Conservation (phyloP, 2,113 vertebrate genomes). For the Rhynchomys soricoides region DNA sequence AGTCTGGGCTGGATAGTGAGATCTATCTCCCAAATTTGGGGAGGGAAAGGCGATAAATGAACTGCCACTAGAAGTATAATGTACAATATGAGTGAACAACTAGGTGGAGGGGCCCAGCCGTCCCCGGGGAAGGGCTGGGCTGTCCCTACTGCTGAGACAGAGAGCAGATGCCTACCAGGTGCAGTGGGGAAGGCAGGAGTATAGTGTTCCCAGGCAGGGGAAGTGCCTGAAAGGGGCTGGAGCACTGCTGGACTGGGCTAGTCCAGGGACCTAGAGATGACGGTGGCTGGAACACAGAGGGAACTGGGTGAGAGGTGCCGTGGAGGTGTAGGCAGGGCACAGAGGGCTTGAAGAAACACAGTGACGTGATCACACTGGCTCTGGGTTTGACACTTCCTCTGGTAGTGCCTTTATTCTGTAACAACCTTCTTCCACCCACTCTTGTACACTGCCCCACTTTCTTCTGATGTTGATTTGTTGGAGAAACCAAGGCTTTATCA, state of each 20-base stretch:
- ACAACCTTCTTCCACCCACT: background rate
- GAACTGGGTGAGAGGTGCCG: background rate
- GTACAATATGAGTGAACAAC: background rate
- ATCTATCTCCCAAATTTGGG: background rate
- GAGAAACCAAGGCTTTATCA: conserved; percentile 26
- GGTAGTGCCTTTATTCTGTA: background rate
- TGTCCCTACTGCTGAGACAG: background rate
- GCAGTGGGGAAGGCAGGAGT: background rate
- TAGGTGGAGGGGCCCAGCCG: background rate
- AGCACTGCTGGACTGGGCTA: background rate
- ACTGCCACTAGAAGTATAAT: background rate
- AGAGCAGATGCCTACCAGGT: background rate
- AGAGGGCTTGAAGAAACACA: background rate
- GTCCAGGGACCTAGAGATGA: background rate
- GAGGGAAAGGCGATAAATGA: background rate
- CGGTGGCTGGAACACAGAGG: background rate
- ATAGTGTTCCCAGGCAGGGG: background rate
- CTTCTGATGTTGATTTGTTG: background rate
- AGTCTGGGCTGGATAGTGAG: background rate
- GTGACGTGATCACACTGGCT: background rate
- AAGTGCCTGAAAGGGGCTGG: background rate
- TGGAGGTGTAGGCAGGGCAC: background rate
- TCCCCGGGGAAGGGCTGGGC: background rate
- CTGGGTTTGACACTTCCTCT: background rate
- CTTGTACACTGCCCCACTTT: background rate